These are phyloP conservation scores for Gibbula magus DNA, from an alignment of 2,888 invertebrate species.

Conservation along the genomic window DNA sequence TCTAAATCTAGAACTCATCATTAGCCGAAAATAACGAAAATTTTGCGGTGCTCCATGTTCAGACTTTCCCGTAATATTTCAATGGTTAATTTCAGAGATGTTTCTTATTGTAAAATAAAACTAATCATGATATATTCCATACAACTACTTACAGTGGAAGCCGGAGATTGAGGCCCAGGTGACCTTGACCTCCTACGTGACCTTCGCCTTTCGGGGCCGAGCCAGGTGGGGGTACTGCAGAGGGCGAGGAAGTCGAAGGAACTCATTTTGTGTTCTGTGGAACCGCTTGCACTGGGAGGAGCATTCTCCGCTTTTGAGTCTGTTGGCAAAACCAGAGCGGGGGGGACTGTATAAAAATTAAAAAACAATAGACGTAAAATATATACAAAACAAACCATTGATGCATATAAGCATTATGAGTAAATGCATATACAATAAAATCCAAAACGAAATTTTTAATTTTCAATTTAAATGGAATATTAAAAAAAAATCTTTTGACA, in stretches of 20 bases:
- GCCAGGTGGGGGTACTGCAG: conserved; percentile 69
- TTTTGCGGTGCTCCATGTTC: no score
- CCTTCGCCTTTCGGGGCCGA: conserved; percentile 62
- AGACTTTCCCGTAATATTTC: no score
- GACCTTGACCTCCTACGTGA: conserved; percentile 53
- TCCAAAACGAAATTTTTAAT: no score
- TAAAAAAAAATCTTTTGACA: no score
- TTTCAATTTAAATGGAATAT: no score
- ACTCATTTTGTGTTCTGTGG: conserved; percentile 36
- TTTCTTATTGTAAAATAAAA: no score
- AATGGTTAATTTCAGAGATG: no score
- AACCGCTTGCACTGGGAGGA: conserved; percentile 36
- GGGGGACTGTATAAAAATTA: conserved; percentile 37
- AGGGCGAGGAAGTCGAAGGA: conserved; percentile 68
- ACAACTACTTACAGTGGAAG: not conserved
- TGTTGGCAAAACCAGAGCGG: conserved; percentile 42
- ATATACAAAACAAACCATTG: not conserved
- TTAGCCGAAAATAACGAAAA: no score
- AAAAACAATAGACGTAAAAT: not conserved
- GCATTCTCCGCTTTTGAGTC: conserved; percentile 36
- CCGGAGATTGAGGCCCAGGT: conserved; percentile 32
- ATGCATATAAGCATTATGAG: no score
- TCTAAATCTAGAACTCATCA: no score
- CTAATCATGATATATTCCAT: no score
- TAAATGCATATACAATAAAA: no score